Evolutionary conservation across 2,113 vertebrate genomes (phyloP).

Genomic region (Clarias macrocephalus): DNA sequence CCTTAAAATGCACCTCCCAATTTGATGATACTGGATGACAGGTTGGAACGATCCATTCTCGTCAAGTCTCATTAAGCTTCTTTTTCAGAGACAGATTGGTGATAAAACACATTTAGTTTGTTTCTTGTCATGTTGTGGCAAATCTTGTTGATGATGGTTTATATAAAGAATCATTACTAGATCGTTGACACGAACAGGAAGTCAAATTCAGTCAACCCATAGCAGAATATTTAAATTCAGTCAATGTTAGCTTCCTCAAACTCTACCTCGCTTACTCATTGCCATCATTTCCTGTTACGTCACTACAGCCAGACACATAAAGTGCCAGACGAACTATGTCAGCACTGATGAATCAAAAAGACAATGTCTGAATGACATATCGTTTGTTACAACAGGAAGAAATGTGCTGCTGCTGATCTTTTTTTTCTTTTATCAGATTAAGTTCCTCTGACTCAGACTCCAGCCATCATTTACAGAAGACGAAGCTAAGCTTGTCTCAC

Average conservation of each 20-base stretch:
- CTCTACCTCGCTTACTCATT: background rate
- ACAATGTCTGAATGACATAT: background rate
- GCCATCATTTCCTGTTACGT: background rate
- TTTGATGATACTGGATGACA: background rate
- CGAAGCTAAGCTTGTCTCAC: background rate
- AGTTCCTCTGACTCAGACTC: conserved; percentile 21
- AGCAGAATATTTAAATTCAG: background rate
- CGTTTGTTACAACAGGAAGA: conserved; percentile 13
- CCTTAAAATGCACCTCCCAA: background rate
- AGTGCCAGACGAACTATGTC: background rate
- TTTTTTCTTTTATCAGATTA: conserved; percentile 38
- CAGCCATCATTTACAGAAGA: conserved; percentile 36
- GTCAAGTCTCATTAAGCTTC: background rate
- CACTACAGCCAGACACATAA: background rate
- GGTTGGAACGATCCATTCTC: background rate
- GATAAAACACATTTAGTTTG: background rate
- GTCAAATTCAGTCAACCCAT: background rate
- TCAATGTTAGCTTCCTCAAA: background rate
- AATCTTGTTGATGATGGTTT: background rate
- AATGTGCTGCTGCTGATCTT: background rate
- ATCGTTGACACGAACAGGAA: background rate
- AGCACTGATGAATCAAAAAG: conserved; percentile 7
- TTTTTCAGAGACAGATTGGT: background rate
- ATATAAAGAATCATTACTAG: background rate
- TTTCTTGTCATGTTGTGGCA: background rate